phyloP scores from a whole-genome alignment of 2,797 vertebrate species.

The Huso huso region DNA sequence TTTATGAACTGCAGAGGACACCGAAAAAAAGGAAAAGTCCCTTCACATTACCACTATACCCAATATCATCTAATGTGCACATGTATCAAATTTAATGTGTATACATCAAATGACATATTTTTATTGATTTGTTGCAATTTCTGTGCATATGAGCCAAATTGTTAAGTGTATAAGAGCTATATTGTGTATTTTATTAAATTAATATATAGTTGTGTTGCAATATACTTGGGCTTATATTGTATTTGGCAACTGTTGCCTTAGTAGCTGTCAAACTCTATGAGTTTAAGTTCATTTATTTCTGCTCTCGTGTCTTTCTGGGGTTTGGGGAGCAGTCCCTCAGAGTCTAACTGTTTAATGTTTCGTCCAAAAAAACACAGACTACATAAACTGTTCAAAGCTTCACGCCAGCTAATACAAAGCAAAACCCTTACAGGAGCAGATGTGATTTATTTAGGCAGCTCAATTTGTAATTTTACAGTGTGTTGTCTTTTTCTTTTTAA shows the following conservation, averaged over 20 bases:
- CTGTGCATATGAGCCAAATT: slow-evolving; percentile 99
- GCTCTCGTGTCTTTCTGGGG: slow-evolving; percentile 64
- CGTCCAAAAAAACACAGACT: slow-evolving; percentile 75
- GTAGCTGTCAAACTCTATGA: slow-evolving; percentile 99
- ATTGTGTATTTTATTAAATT: slow-evolving; percentile 99
- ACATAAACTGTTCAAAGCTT: slow-evolving; percentile 84
- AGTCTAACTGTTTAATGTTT: slow-evolving; percentile 76
- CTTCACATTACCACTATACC: slow-evolving; percentile 85
- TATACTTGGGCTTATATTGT: slow-evolving; percentile 99
- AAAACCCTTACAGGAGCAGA: slow-evolving; percentile 44
- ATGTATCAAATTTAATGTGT: slow-evolving; percentile 99
- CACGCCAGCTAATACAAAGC: slow-evolving; percentile 51
- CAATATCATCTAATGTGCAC: slow-evolving; percentile 94
- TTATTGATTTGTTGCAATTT: slow-evolving; percentile 99
- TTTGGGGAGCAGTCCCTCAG: slow-evolving; percentile 79
- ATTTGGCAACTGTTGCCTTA: slow-evolving; percentile 99
- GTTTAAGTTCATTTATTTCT: slow-evolving; percentile 80
- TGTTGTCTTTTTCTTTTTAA: slow-evolving; percentile 41
- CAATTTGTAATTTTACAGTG: slow-evolving; percentile 45
- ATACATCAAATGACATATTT: slow-evolving; percentile 99
- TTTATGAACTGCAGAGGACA: slow-evolving; percentile 53
- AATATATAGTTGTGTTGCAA: slow-evolving; percentile 99
- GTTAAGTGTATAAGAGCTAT: slow-evolving; percentile 99
- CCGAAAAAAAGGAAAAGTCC: slow-evolving; percentile 77
- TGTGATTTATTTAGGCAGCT: slow-evolving; percentile 61